Evolutionary conservation across 2,888 invertebrate genomes (phyloP).

Genomic region (Minunthozetes semirufus): DNA sequence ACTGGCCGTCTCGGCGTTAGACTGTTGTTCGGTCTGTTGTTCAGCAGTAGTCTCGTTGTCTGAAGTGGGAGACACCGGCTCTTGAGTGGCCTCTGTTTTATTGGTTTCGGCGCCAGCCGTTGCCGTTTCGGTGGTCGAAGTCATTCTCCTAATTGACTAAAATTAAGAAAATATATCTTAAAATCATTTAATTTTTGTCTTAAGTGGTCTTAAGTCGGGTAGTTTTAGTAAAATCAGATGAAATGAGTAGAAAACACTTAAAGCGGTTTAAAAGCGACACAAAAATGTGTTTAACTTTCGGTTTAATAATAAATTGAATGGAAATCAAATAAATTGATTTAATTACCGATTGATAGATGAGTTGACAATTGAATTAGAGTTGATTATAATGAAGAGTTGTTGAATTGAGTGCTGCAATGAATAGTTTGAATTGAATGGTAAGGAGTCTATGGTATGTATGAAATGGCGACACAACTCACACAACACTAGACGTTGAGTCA

Average conservation of each 20-base stretch:
- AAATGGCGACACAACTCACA: slow-evolving; percentile 26
- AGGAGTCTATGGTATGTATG: slow-evolving; percentile 1
- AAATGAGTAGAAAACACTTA: no score
- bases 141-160: slow-evolving; percentile 12
- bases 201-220: no score
- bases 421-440: background rate
- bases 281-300: no score
- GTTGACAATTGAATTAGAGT: background rate
- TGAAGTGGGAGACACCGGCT: background rate
- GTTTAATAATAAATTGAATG: no score
- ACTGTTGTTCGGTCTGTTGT: slow-evolving; percentile 25
- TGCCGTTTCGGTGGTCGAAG: slow-evolving; percentile 36
- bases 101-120: slow-evolving; percentile 1
- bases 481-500: background rate
- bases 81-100: slow-evolving; percentile 13
- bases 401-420: background rate
- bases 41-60: slow-evolving; percentile 25
- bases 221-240: no score
- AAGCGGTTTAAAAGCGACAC: no score
- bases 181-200: no score
- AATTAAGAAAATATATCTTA: background rate
- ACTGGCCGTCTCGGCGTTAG: slow-evolving; percentile 33
- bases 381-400: background rate
- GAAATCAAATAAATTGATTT: no score
- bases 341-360: background rate